Evolutionary conservation across 2,797 vertebrate genomes (phyloP), one percentile per base, ranked within the genome.

Genomic region (Sciaenops ocellatus): DNA sequence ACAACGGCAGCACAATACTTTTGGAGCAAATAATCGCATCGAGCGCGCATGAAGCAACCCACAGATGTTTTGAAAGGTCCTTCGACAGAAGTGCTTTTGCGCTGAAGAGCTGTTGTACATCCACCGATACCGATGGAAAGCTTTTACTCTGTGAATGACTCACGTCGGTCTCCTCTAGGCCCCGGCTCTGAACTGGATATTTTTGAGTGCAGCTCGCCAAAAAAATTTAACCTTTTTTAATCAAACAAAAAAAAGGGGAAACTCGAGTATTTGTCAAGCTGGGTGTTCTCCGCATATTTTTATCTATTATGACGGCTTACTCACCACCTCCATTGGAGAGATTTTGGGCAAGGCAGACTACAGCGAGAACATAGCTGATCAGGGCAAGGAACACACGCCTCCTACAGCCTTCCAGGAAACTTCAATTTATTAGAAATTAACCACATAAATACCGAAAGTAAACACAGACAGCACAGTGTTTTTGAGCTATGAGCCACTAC

Each of bases 31-130:
- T 73, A 66, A 79, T 73, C 15, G 13, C 54, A 76, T 34, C 46
- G 69, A 57, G 54, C 46, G 55, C 48, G 50, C 28, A 61, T 69
- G 70, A 81, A 56, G 65, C 55, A 68, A 48, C 80, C 61, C 28
- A 26, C 60, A 11, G 46, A 24, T 74, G 47, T 71, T 79, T 81
- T 63, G 20, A 79, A 74, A 82, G 55, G 67, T 66, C 64, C 75
- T 46, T 66, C 26, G 44, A 24, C 61, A 75, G 50, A 79, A 73
- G 72, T 50, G 59, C 48, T 26, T 54, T 76, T 69, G 26, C 52
- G 9, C 61, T 66, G 69, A 69, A 68, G 47, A 57, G 46, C 60
- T n/a, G 0, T 30, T 20, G 16, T n/a, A 11, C 42, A 52, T 41
- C 9, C 10, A 18, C 67, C 3, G 56, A 70, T 22, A 3, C 44